phyloP scores from a whole-genome alignment of 1,140 invertebrate species.

The Zaprionus ornatus region DNA sequence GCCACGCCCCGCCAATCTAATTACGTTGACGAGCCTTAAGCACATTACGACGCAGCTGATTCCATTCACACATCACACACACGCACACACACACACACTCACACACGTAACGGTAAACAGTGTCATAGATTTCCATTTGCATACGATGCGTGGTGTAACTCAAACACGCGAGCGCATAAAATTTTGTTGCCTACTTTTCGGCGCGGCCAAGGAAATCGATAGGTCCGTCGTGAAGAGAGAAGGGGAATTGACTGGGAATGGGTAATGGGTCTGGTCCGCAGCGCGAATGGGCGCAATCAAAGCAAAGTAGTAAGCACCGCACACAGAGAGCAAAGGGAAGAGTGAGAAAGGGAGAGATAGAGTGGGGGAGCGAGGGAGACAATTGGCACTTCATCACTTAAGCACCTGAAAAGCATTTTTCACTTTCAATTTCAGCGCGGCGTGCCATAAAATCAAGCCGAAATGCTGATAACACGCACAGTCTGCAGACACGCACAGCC shows the following conservation, averaged over 20 bases:
- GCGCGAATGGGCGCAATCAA: slow-evolving; percentile 62
- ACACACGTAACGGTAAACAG: slow-evolving; percentile 5
- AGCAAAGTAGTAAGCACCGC: slow-evolving; percentile 34
- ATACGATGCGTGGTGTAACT: slow-evolving; percentile 67
- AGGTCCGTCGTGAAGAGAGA: neutral
- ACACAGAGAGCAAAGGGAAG: slow-evolving; percentile 14
- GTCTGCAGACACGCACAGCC: slow-evolving; percentile 17
- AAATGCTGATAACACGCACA: slow-evolving; percentile 64
- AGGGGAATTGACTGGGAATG: neutral
- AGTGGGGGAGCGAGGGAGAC: slow-evolving; percentile 16
- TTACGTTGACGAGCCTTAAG: slow-evolving; percentile 28
- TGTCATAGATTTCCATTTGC: slow-evolving; percentile 49
- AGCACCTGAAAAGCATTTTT: slow-evolving; percentile 80
- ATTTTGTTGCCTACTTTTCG: slow-evolving; percentile 71
- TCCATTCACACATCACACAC: slow-evolving; percentile 29
- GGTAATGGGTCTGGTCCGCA: slow-evolving; percentile 10
- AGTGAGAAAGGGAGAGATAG: neutral
- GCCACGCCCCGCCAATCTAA: slow-evolving; percentile 15
- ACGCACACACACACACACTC: neutral
- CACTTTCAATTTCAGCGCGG: slow-evolving; percentile 78
- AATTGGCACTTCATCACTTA: slow-evolving; percentile 82
- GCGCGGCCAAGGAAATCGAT: slow-evolving; percentile 55
- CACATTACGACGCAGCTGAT: slow-evolving; percentile 41
- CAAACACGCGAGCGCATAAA: slow-evolving; percentile 67
- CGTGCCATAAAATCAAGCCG: slow-evolving; percentile 74